Evolutionary conservation across 2,888 invertebrate genomes (phyloP).

Genomic region (Andrena minutula): DNA sequence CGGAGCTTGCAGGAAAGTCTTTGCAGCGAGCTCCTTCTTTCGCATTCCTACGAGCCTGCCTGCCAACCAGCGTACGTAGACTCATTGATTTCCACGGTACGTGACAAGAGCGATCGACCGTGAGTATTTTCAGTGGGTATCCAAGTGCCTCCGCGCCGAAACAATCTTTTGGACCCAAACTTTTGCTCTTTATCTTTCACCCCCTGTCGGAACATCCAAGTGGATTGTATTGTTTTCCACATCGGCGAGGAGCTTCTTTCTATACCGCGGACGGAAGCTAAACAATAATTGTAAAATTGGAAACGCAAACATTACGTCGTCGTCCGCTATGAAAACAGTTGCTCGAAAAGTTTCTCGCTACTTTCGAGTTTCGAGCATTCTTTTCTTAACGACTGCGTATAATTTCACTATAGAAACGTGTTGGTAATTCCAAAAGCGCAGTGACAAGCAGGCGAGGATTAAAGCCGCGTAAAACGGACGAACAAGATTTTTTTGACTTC

Average conservation of each 20-base stretch:
- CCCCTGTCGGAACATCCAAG: conserved; percentile 44
- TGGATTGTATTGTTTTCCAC: conserved; percentile 66
- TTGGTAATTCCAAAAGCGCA: not conserved
- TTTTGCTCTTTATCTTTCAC: conserved; percentile 41
- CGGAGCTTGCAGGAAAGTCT: conserved; percentile 1
- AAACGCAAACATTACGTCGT: not conserved
- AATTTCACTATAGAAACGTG: not conserved
- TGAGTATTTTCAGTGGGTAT: conserved; percentile 39
- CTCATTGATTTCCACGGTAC: conserved; percentile 75
- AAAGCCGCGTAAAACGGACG: not conserved
- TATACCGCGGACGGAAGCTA: not conserved
- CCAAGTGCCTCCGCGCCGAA: conserved; percentile 20
- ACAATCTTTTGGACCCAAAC: conserved; percentile 46
- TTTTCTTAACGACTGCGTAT: not conserved
- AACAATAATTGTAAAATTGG: not conserved
- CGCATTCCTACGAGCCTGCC: conserved; percentile 52
- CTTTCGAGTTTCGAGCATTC: not conserved
- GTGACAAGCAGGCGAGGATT: too few relatives aligned
- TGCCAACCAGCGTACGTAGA: conserved; percentile 42
- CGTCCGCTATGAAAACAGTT: too few relatives aligned
- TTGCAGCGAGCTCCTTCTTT: conserved; percentile 28
- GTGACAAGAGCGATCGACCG: conserved; percentile 69
- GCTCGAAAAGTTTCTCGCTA: too few relatives aligned
- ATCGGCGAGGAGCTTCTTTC: conserved; percentile 45
- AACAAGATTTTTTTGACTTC: not conserved